A percentile compares a stretch with the other conserved stretches of the same genome.
Conservation (phyloP, 2,888 invertebrate genomes). For the Trissoscelio sp. region DNA sequence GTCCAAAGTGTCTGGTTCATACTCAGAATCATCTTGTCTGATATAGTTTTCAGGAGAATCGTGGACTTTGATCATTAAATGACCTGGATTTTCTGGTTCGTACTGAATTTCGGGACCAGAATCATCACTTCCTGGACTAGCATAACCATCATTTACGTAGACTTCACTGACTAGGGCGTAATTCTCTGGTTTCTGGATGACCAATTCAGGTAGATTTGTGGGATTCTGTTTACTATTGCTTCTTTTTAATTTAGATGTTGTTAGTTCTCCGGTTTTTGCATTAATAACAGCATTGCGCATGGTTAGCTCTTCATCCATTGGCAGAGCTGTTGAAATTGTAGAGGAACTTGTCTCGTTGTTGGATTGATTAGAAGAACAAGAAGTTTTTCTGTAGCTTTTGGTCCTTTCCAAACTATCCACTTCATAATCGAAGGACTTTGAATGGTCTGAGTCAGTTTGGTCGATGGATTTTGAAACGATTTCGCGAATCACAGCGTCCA, state of each 20-base stretch:
- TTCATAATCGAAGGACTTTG: slow-evolving; percentile 76
- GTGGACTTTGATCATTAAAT: slow-evolving; percentile 92
- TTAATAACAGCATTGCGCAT: slow-evolving; percentile 91
- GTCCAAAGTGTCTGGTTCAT: slow-evolving; percentile 94
- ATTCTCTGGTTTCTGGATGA: slow-evolving; percentile 84
- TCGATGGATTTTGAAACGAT: slow-evolving; percentile 79
- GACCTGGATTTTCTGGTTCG: slow-evolving; percentile 88
- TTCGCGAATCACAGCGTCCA: slow-evolving; percentile 84
- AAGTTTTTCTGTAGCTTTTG: slow-evolving; percentile 73
- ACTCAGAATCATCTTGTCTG: slow-evolving; percentile 90
- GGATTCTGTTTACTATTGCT: slow-evolving; percentile 63
- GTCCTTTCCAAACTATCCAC: slow-evolving; percentile 81
- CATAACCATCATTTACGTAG: slow-evolving; percentile 90
- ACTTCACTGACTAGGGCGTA: slow-evolving; percentile 91
- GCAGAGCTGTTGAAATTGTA: slow-evolving; percentile 87
- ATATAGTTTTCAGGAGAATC: slow-evolving; percentile 91
- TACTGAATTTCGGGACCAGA: slow-evolving; percentile 85
- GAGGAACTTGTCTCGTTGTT: slow-evolving; percentile 87
- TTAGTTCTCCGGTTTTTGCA: slow-evolving; percentile 85
- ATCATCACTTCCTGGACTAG: slow-evolving; percentile 84
- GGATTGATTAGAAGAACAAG: slow-evolving; percentile 75
- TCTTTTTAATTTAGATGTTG: slow-evolving; percentile 82
- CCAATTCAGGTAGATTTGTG: slow-evolving; percentile 83
- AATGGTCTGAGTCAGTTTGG: slow-evolving; percentile 50
- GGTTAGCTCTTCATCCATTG: slow-evolving; percentile 91